phyloP scores from a whole-genome alignment of 2,113 vertebrate genomes.

The Laticauda laticaudata region DNA sequence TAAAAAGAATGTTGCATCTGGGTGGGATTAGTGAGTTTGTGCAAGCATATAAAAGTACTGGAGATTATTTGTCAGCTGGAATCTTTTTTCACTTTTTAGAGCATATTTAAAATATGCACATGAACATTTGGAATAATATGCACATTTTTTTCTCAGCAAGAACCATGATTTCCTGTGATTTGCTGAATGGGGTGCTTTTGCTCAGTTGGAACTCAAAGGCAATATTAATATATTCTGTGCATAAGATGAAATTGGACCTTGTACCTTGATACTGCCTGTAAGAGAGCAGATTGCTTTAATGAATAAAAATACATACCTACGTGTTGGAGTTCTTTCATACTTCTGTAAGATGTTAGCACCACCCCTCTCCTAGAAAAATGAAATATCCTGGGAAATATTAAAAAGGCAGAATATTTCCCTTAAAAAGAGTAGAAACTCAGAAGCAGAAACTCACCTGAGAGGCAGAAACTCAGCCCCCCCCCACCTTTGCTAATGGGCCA shows the following conservation, averaged over 20 bases:
- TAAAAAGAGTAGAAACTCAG: too few species aligned
- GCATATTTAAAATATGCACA: not conserved
- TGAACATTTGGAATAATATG: not conserved
- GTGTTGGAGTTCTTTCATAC: slow-evolving; percentile 23
- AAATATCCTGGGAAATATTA: too few species aligned
- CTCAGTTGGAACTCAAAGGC: slow-evolving; percentile 37
- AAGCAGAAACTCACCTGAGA: too few species aligned
- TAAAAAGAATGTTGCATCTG: not conserved
- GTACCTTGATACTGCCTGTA: slow-evolving; percentile 40
- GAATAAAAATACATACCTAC: slow-evolving; percentile 12
- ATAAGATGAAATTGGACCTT: slow-evolving; percentile 50
- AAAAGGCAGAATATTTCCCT: too few species aligned
- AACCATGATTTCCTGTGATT: not conserved
- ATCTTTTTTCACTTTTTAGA: not conserved
- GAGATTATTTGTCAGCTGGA: slow-evolving; percentile 4
- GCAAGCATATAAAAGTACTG: not conserved
- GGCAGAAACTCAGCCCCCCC: too few species aligned
- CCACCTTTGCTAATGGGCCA: too few species aligned
- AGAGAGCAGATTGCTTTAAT: slow-evolving; percentile 50
- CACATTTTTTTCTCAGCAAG: not conserved
- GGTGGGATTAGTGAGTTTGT: not conserved
- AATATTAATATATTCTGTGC: slow-evolving; percentile 44
- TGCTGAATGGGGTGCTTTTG: slow-evolving; percentile 3
- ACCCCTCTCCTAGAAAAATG: too few species aligned
- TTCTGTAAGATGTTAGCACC: not conserved